Conservation (phyloP, 53 echinoderm and acorn worm genomes). For the Apostichopus leukothele region DNA sequence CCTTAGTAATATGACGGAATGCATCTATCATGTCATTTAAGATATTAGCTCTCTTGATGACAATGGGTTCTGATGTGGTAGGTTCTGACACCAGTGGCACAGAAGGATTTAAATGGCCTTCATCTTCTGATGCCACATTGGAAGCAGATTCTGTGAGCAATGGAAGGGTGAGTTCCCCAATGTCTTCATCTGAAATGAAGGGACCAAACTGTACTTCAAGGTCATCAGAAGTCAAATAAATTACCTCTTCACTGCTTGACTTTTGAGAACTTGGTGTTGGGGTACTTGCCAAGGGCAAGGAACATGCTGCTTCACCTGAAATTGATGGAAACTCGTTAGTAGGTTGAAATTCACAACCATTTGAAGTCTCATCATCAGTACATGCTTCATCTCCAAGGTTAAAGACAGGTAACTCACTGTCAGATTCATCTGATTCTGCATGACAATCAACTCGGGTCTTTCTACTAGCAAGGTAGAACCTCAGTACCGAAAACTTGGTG, state of each 20-base stretch:
- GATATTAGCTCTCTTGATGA: neutral
- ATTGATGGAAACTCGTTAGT: constrained; percentile 13
- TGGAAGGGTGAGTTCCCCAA: constrained; percentile 11
- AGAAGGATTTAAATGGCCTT: too few species aligned
- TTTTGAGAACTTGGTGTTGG: constrained; percentile 7
- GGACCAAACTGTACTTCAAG: constrained; percentile 30
- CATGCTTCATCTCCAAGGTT: constrained; percentile 14
- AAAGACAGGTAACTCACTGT: constrained; percentile 5
- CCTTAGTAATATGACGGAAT: neutral
- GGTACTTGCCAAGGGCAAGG: constrained; percentile 24
- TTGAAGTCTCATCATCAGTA: constrained; percentile 6
- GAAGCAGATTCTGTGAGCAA: too few species aligned
- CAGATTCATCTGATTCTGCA: constrained; percentile 31
- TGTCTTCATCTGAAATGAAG: neutral
- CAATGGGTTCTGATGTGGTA: constrained; percentile 5
- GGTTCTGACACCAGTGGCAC: neutral
- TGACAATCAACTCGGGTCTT: neutral
- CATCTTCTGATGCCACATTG: too few species aligned
- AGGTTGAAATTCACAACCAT: neutral
- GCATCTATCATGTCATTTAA: constrained; percentile 37
- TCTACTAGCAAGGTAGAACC: constrained; percentile 22
- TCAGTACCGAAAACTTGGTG: constrained; percentile 3
- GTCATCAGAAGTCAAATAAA: constrained; percentile 21
- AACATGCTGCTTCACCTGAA: constrained; percentile 5
- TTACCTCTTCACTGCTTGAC: neutral